Evolutionary conservation across 2,888 invertebrate genomes (phyloP), one percentile per base, ranked within the genome.

Genomic region (Altica lythri): DNA sequence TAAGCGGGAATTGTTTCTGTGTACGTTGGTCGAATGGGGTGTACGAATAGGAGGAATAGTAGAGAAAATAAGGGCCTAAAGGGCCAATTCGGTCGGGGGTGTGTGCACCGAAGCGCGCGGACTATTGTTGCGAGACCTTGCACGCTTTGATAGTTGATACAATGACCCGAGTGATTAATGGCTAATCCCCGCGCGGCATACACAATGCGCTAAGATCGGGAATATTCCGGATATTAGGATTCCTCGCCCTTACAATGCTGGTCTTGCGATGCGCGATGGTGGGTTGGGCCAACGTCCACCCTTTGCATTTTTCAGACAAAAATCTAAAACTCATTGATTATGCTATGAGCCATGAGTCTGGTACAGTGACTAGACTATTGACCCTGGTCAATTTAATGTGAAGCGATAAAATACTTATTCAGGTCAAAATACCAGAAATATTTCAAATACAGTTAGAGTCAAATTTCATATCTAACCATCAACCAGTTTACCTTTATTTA

Each of bases 81-180:
- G 34, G 53, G 51, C 60, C 58, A 61, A 55, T 42, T 49, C 35
- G 32, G 45, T 40, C 40, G 65, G 69, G 72, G 70, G 70, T 71
- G 71, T 72, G 73, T 69, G 68, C 73, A 72, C 62, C 65, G 67
- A 66, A 73, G 73, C 73, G 73, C 68, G 68, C 71, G 68, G 71
- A 69, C 73, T 68, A 74, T 74, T 76, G 75, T 75, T 75, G 75
- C 74, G 75, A 73, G 71, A 74, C 75, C 74, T 75, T 72, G 74
- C 75, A 71, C 73, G 75, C 74, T 77, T 77, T 77, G 77, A 77
- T 77, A 77, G 77, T 77, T 77, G 77, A 77, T 77, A 77, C 77
- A 77, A 77, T 77, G 77, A 77, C 77, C 77, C 71, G 69, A 60
- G 76, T 77, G 77, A 77, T 77, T 76, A 77, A 77, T 77, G 77